Base-by-base conservation (phyloP, 2,797 vertebrate species). In the Limnodromus scolopaceus region DNA sequence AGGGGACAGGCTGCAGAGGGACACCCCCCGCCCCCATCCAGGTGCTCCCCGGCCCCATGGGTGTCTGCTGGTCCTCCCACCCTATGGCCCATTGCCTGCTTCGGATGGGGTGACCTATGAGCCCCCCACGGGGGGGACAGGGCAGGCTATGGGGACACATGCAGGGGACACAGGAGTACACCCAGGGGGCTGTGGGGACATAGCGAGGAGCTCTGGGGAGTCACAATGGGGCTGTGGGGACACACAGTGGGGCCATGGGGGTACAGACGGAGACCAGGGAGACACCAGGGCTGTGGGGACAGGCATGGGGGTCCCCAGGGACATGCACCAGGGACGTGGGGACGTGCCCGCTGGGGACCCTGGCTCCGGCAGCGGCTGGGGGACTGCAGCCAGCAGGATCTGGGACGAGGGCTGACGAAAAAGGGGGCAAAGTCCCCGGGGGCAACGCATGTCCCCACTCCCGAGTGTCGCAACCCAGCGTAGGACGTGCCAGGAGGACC, bases 381-480 rank as follows among this genome's bases (percentile, higher is more conserved):
- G 12, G 18, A 34, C 48, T 49, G 51, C 13, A 2, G n/a, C 51
- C 61, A 45, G 45, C 2, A 1, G 8, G 22, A 66, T 6, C 19
- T 7, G 4, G 2, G 2, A 11, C 23, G 0, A 1, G 32, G 23
- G 16, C 17, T 41, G 57, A 87, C 41, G 32, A n/a, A 30, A 49
- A 78, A 46, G n/a, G 49, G 54, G 36, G 39, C 17, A 14, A 34
- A 25, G 49, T 7, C 45, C 61, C 19, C 0, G 0, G 13, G 28
- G 20, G 22, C 16, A 17, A 28, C 39, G 0, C 0, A 0, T 3
- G 15, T 22, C 36, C 65, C 38, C 17, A 0, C 11, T 65, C 19
- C 43, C 1, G 1, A 6, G 30, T 1, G 77, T 75, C 10, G 2
- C 7, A 10, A 57, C 1, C 0, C 2, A 27, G 45, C 1, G 0